These are phyloP conservation scores for Spizaetus ornatus DNA, from an alignment of 2,113 vertebrate species.

Conservation along the genomic window DNA sequence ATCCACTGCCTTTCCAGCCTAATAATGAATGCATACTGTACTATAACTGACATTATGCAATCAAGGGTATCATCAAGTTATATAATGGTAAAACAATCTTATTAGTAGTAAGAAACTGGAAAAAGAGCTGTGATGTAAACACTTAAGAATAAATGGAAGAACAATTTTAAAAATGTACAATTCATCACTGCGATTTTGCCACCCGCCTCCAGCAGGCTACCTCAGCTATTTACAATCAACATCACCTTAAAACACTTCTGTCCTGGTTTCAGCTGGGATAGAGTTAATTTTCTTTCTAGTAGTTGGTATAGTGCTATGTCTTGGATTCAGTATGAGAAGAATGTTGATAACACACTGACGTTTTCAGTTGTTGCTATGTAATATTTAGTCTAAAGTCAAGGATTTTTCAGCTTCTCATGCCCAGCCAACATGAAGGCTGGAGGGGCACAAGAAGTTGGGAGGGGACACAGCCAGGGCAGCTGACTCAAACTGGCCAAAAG, in stretches of 20 bases:
- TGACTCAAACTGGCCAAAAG: no score
- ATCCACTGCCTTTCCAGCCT: neutral
- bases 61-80: neutral
- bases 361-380: no score
- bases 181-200: neutral
- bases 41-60: neutral
- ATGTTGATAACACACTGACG: no score
- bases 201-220: neutral
- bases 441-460: no score
- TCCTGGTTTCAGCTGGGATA: no score
- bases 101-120: neutral
- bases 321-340: no score
- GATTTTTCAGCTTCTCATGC: no score
- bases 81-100: neutral
- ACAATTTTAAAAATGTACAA: neutral
- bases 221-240: neutral
- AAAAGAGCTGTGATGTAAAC: neutral
- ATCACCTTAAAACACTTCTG: neutral
- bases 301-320: no score
- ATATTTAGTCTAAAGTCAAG: no score
- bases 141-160: neutral
- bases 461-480: no score
- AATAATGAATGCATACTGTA: neutral
- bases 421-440: no score
- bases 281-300: no score